These are phyloP conservation scores for Abramis brama DNA, from an alignment of 2,113 vertebrate genomes.

Conservation along the genomic window DNA sequence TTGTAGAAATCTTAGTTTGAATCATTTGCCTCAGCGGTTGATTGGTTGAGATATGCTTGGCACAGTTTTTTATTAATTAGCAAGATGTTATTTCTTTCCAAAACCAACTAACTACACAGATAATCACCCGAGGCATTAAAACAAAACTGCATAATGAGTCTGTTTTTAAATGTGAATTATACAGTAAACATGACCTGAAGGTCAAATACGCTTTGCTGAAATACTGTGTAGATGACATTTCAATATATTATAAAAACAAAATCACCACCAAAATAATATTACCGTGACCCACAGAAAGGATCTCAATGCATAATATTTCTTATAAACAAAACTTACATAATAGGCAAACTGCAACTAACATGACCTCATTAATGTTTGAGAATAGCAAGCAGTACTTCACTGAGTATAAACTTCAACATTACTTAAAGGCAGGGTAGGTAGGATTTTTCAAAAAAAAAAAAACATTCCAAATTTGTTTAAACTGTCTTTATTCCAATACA, in stretches of 20 bases:
- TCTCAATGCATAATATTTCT: neutral
- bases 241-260: constrained; percentile 3
- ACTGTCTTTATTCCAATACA: no score
- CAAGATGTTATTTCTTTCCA: neutral
- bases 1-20: neutral
- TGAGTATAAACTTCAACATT: neutral
- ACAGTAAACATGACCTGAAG: constrained; percentile 30
- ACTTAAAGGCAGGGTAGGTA: no score
- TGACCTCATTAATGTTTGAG: neutral
- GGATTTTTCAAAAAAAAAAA: no score
- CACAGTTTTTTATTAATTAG: constrained; percentile 5
- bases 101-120: neutral
- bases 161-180: constrained; percentile 12
- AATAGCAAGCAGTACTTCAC: neutral
- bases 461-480: no score
- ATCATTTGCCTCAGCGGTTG: neutral
- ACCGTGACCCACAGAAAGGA: neutral
- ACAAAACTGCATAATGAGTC: constrained; percentile 5
- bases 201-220: constrained; percentile 14
- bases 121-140: constrained; percentile 12
- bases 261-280: neutral
- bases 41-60: neutral
- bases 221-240: neutral
- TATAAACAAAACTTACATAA: constrained; percentile 4
- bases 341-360: neutral